These are phyloP conservation scores for Phymastichus coffea DNA, from an alignment of 1,140 invertebrate genomes.

Conservation along the genomic window DNA sequence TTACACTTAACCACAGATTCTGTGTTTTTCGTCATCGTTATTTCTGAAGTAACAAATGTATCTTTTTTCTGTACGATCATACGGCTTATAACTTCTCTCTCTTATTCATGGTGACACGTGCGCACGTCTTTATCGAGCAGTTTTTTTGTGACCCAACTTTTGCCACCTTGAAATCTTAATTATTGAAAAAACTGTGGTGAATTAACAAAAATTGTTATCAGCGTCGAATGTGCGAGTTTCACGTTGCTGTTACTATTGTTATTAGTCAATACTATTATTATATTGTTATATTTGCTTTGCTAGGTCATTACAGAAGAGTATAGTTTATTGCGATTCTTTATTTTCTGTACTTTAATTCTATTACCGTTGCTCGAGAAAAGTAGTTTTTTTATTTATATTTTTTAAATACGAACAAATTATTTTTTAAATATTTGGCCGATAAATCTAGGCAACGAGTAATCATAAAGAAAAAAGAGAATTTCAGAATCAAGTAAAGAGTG, in stretches of 20 bases:
- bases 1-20: slow-evolving; percentile 7
- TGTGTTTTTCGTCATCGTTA: slow-evolving; percentile 18
- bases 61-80: slow-evolving; percentile 14
- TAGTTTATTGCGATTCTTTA: slow-evolving; percentile 28
- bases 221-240: slow-evolving; percentile 31
- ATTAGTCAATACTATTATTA: slow-evolving; percentile 27
- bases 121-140: slow-evolving; percentile 17
- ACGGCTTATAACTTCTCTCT: slow-evolving; percentile 22
- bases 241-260: slow-evolving; percentile 34
- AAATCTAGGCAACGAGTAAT: slow-evolving; percentile 2
- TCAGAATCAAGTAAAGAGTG: slow-evolving; percentile 12
- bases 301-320: slow-evolving; percentile 21
- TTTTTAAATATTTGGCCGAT: slow-evolving; percentile 5
- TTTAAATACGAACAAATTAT: slow-evolving; percentile 4
- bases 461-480: neutral
- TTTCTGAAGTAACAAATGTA: slow-evolving; percentile 20
- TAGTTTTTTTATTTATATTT: neutral
- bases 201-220: slow-evolving; percentile 24
- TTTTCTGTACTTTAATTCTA: slow-evolving; percentile 29
- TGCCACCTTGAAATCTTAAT: slow-evolving; percentile 8
- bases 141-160: slow-evolving; percentile 19
- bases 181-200: slow-evolving; percentile 10
- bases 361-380: slow-evolving; percentile 9
- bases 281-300: slow-evolving; percentile 22
- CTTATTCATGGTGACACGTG: slow-evolving; percentile 17